Base-by-base conservation (phyloP, 2,797 vertebrate genomes). In the Semotilus atromaculatus region DNA sequence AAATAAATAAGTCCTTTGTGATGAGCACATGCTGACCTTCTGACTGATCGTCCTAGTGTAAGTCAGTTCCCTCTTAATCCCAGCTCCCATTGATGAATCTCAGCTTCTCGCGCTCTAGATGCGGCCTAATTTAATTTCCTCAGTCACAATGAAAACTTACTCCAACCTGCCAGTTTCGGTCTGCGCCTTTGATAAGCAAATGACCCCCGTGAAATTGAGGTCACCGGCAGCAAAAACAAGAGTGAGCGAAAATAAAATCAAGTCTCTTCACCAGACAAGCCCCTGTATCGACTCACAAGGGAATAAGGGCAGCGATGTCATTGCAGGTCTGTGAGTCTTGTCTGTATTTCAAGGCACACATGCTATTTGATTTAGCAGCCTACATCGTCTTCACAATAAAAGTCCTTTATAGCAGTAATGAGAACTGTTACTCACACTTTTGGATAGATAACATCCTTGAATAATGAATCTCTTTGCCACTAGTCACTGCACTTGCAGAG, bases 131-230 rank as follows among this genome's bases (percentile, higher is more conserved):
- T 97, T 95, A 96, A 97, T 97, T 96, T 96, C 94, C 94, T 91
- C 92, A 89, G 92, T 93, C 94, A 96, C 96, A 96, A 96, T 96
- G 94, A 95, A 94, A 94, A 94, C 94, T 92, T 93, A 92, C 91
- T 93, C 93, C 88, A 92, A 92, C 90, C 93, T 91, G 93, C 86
- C 83, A 93, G 94, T 93, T 95, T 92, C 92, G 94, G 92, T 95
- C 92, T 80, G 90, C 91, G 94, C 94, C 92, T 96, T 95, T 96
- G 96, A 97, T 97, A 97, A 97, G 94, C 96, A 96, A 96, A 93
- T 94, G 96, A 96, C 96, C 96, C 93, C 86, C 89, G 90, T 92
- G 96, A 96, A 96, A 97, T 97, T 97, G 96, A 96, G 96, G 96
- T 97, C 96, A 96, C 91, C 89, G 91, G 89, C 93, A 94, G 94